A percentile compares a stretch with the other conserved stretches of the same genome.
Evolutionary conservation across 92 coral and sea anemone species (phyloP).

Genomic region (Zoanthus sociatus): DNA sequence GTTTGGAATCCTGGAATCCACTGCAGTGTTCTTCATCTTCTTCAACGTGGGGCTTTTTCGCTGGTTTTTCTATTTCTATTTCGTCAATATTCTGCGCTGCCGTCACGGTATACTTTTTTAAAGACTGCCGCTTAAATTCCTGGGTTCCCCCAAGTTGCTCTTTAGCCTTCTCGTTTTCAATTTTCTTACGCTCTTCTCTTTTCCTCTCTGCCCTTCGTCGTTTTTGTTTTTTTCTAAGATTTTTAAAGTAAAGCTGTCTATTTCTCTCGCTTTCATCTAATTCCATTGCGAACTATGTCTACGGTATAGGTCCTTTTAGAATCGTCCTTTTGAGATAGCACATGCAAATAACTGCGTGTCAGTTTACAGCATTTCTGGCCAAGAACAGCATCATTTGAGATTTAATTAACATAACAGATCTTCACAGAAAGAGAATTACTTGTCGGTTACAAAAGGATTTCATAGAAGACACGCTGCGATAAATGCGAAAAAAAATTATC

Average conservation of each 20-base stretch:
- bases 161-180: slow-evolving; percentile 1
- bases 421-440: not conserved
- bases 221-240: slow-evolving; percentile 8
- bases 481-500: slow-evolving; percentile 19
- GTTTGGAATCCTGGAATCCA: not conserved
- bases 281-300: not conserved
- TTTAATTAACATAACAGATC: not conserved
- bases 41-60: not conserved
- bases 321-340: slow-evolving; percentile 5
- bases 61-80: slow-evolving; percentile 6
- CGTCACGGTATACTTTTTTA: not conserved
- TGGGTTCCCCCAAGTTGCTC: not conserved
- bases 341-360: not conserved
- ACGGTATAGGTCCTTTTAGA: slow-evolving; percentile 4
- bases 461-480: slow-evolving; percentile 42
- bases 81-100: slow-evolving; percentile 10
- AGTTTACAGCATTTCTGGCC: slow-evolving; percentile 7
- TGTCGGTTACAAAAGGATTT: slow-evolving; percentile 14
- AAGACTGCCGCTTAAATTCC: not conserved
- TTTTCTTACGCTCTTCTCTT: slow-evolving; percentile 22
- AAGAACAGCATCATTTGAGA: not conserved
- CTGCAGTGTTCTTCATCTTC: slow-evolving; percentile 6
- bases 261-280: not conserved
- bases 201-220: slow-evolving; percentile 24
- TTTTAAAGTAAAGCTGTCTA: slow-evolving; percentile 5